Evolutionary conservation across 2,113 vertebrate genomes (phyloP).

Genomic region (Etia nguti): DNA sequence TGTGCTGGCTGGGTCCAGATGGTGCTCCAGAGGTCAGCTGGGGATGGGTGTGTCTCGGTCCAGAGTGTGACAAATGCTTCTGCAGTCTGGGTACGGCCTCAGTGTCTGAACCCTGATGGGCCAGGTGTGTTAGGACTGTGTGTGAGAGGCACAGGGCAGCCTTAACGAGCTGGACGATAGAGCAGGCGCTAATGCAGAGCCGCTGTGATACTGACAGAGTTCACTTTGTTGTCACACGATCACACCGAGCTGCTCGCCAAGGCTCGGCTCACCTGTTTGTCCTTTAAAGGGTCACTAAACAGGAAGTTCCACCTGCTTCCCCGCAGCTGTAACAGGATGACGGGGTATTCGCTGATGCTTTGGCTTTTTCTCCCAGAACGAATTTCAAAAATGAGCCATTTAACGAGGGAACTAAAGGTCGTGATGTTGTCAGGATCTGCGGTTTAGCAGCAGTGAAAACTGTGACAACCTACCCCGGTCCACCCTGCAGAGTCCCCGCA

Average conservation of each 20-base stretch:
- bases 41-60: too few species aligned
- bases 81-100: too few species aligned
- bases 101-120: neutral
- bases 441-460: neutral
- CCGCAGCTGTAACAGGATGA: neutral
- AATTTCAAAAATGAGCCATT: neutral
- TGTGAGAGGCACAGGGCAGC: neutral
- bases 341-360: neutral
- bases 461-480: neutral
- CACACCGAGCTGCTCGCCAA: neutral
- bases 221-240: too few species aligned
- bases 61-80: too few species aligned
- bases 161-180: too few species aligned
- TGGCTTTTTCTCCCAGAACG: rapidly evolving
- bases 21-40: too few species aligned
- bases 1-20: too few species aligned
- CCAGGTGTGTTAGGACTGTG: neutral
- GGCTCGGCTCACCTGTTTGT: neutral
- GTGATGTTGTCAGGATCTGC: neutral
- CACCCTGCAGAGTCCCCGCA: neutral
- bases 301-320: neutral
- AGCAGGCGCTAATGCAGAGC: too few species aligned
- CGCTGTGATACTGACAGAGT: too few species aligned
- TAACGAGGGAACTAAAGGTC: neutral
- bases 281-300: neutral